Base-by-base conservation (phyloP, 2,113 vertebrate genomes). In the Rhipidura dahli region DNA sequence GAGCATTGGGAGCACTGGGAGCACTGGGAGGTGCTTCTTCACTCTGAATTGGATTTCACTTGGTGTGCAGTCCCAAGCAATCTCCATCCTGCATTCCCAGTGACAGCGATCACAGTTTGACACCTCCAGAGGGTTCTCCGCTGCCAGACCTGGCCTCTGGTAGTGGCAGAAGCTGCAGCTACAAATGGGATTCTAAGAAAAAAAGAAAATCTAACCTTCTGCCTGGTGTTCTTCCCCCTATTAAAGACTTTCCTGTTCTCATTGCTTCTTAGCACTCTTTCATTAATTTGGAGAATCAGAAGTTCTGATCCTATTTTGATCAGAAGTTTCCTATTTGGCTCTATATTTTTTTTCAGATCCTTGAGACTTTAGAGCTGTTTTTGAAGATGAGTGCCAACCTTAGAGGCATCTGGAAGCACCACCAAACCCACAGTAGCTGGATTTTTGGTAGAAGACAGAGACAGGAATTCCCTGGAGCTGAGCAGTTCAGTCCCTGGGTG, bases 41-140 rank as follows among this genome's bases (percentile, higher is more conserved):
- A 16, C 40, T 83, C 50, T 61, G 21, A 15, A 23, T 2, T 76
- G 13, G 13, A 24, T 78, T 78, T 71, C 70, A 6, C 63, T 51
- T 26, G 28, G n/a, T 15, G 10, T 11, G 10, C 2, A 0, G 35
- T 96, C 49, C 81, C 30, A 7, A 40, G 35, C 40, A 39, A 66
- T 35, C 49, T 40, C 59, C 1, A 1, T 53, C 45, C 64, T 18
- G 18, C 12, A 40, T 57, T 71, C 28, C 23, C 30, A 53, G 42
- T 1, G 28, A 44, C 44, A 61, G 54, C 19, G n/a, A 28, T 47
- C 17, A 0, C 27, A 90, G 28, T 83, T 78, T 79, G 53, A 44
- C 30, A 13, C 59, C 45, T 37, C 0, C 0, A 11, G 12, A 0
- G 2, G 14, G 20, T 12, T 73, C 45, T 45, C 10, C 21, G 4